Conservation (phyloP, 2,888 invertebrate species). For the Pollenia griseotomentosa region DNA sequence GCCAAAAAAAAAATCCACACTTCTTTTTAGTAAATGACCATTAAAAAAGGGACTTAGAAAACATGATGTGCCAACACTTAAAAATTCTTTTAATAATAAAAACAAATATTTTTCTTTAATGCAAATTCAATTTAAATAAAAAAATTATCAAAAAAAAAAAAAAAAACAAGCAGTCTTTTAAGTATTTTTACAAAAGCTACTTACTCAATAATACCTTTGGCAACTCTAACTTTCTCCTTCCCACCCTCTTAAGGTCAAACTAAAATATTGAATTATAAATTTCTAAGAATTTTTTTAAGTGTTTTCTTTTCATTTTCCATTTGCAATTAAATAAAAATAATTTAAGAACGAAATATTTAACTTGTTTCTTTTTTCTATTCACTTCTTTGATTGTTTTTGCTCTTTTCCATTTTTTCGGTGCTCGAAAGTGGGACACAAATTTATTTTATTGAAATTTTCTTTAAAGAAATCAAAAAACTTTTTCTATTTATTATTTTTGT, state of each 20-base stretch:
- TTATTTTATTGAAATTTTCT: conserved; percentile 32
- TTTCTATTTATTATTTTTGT: background rate
- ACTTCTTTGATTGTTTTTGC: background rate
- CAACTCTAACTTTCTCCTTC: background rate
- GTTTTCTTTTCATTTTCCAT: conserved; percentile 24
- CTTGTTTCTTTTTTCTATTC: background rate
- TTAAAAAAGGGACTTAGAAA: too few relatives aligned
- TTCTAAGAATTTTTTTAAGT: conserved; percentile 7
- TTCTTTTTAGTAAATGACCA: too few relatives aligned
- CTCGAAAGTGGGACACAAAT: conserved; percentile 44
- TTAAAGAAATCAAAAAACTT: background rate
- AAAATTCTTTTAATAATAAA: too few relatives aligned
- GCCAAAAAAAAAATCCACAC: too few relatives aligned
- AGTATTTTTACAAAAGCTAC: too few relatives aligned
- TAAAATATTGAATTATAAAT: background rate
- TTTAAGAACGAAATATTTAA: background rate
- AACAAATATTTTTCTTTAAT: too few relatives aligned
- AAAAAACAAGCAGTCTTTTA: too few relatives aligned
- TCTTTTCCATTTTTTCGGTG: background rate
- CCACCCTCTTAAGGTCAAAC: background rate
- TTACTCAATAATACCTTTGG: too few relatives aligned
- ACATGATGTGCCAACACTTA: too few relatives aligned
- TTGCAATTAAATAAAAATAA: background rate
- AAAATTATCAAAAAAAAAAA: too few relatives aligned
- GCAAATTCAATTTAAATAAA: too few relatives aligned